Conservation (phyloP, 2,888 invertebrate species). For the Spodoptera exigua region DNA sequence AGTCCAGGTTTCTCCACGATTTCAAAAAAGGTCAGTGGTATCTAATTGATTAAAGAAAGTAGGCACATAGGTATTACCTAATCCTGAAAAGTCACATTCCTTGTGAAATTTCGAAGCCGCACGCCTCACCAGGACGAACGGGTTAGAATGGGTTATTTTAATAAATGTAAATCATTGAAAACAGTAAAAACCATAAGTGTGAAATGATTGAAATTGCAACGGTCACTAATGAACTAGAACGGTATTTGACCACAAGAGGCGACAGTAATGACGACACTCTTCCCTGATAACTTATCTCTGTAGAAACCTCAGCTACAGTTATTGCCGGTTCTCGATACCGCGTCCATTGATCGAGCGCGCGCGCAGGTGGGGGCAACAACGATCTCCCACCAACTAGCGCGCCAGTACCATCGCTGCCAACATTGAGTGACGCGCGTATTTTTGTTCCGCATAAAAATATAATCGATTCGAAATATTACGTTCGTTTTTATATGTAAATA, state of each 20-base stretch:
- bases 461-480: constrained; percentile 65
- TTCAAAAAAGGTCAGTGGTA: no score
- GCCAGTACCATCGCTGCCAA: constrained; percentile 78
- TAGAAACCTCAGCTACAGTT: constrained; percentile 70
- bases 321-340: constrained; percentile 64
- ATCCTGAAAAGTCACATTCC: no score
- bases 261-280: constrained; percentile 57
- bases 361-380: constrained; percentile 73
- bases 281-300: constrained; percentile 80
- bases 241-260: constrained; percentile 49
- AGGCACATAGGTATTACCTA: no score
- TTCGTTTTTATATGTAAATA: constrained; percentile 46
- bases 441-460: constrained; percentile 58
- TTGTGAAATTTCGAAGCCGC: no score
- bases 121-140: no score
- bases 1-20: no score
- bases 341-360: constrained; percentile 73
- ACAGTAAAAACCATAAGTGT: no score
- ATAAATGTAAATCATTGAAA: no score
- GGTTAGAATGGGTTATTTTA: no score
- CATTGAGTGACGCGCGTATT: constrained; percentile 71
- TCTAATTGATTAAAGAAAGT: no score
- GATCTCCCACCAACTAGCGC: constrained; percentile 66
- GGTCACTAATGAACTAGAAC: constrained; percentile 42
- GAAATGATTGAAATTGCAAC: constrained; percentile 25